Conservation (phyloP, 2,888 invertebrate genomes). For the Tineola bisselliella region DNA sequence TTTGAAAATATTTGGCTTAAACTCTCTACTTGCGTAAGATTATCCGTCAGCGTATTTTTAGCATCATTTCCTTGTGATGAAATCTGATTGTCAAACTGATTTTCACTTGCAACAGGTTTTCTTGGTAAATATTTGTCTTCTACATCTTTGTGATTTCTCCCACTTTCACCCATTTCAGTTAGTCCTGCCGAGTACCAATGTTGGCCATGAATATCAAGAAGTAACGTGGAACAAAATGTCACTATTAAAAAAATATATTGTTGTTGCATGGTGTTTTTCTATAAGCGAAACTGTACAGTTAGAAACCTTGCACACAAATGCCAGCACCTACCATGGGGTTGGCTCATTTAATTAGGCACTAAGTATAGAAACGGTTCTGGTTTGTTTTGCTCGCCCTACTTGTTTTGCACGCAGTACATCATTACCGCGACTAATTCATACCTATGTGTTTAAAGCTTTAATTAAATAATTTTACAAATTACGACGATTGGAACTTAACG, state of each 20-base stretch:
- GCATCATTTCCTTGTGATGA: not conserved
- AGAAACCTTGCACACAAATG: slow-evolving; percentile 21
- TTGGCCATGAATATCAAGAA: slow-evolving; percentile 24
- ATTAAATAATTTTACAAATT: slow-evolving; percentile 12
- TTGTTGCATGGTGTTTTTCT: not conserved
- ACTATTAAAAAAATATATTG: not conserved
- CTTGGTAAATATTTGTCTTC: not conserved
- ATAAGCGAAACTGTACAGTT: not conserved
- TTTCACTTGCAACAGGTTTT: not conserved
- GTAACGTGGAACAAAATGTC: not conserved
- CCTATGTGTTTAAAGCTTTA: slow-evolving; percentile 1
- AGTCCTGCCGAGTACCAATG: slow-evolving; percentile 35
- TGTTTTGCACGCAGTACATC: slow-evolving; percentile 14
- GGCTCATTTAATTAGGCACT: slow-evolving; percentile 40
- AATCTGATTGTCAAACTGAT: not conserved
- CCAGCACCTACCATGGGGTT: slow-evolving; percentile 17
- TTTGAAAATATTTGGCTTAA: not conserved
- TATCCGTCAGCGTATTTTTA: too few relatives aligned
- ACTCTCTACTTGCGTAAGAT: not conserved
- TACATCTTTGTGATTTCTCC: not conserved
- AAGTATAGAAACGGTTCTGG: slow-evolving; percentile 43
- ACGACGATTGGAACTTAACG: not conserved
- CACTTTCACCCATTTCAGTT: not conserved
- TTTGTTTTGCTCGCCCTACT: slow-evolving; percentile 38
- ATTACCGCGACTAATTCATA: slow-evolving; percentile 10